A percentile compares a stretch with the other conserved stretches of the same genome.
phyloP scores from a whole-genome alignment of 1,140 invertebrate genomes.

The Drosophila nannoptera region DNA sequence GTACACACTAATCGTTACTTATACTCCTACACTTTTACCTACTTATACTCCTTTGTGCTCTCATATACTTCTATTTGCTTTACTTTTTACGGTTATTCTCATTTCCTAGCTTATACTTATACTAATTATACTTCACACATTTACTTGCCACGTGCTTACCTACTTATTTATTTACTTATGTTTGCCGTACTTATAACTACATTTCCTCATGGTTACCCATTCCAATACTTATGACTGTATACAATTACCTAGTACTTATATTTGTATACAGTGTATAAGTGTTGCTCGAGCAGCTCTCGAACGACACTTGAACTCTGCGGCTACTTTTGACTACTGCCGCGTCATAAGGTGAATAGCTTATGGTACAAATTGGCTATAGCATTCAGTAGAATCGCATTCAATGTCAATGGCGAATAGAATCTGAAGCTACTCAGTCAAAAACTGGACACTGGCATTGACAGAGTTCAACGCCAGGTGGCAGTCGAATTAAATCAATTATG shows the following conservation, averaged over 20 bases:
- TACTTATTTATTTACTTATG: no score
- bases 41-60: not conserved
- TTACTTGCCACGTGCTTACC: not conserved
- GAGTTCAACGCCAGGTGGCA: constrained; percentile 20
- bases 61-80: no score
- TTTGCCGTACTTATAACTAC: no score
- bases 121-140: not conserved
- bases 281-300: not conserved
- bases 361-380: not conserved
- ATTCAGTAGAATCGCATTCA: constrained; percentile 14
- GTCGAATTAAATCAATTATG: constrained; percentile 29
- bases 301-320: constrained; percentile 1
- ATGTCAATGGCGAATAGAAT: constrained; percentile 24
- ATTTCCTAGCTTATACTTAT: not conserved
- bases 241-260: no score
- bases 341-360: not conserved
- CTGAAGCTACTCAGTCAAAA: constrained; percentile 1
- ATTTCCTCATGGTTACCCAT: no score
- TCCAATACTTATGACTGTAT: no score
- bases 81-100: no score
- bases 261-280: no score
- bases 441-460: constrained; percentile 27
- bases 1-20: not conserved
- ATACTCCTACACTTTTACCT: not conserved
- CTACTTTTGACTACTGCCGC: not conserved